Percentiles rank a stretch among this genome's conserved stretches.
phyloP scores from a whole-genome alignment of 2,797 vertebrate genomes.

The Prunella strophiata region DNA sequence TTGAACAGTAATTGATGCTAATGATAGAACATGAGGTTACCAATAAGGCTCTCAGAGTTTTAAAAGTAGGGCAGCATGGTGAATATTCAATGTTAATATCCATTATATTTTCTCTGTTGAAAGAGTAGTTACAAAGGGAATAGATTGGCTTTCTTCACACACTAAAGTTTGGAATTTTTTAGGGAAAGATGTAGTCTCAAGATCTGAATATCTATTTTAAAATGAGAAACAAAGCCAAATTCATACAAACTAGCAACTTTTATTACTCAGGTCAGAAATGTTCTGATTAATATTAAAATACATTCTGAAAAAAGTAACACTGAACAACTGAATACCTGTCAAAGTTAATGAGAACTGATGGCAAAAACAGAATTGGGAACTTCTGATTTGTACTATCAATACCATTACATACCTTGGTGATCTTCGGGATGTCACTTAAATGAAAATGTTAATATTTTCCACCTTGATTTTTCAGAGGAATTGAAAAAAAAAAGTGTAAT shows the following conservation, averaged over 20 bases:
- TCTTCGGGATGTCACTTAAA: background rate
- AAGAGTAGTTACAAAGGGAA: background rate
- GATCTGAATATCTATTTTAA: background rate
- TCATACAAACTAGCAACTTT: background rate
- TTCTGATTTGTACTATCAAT: background rate
- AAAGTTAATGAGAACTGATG: background rate
- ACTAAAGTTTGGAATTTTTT: background rate
- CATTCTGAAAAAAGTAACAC: background rate
- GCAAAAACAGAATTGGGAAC: background rate
- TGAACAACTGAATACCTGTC: background rate
- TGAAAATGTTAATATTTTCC: background rate
- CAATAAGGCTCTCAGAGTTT: background rate
- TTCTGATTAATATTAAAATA: background rate
- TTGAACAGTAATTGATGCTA: conserved; percentile 22
- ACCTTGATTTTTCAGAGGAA: background rate
- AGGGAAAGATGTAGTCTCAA: background rate
- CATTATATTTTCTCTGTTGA: background rate
- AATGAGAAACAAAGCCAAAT: background rate
- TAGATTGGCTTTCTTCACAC: background rate
- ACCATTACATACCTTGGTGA: background rate
- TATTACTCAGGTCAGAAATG: background rate
- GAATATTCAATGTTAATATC: background rate
- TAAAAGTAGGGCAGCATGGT: background rate
- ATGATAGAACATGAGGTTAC: background rate
- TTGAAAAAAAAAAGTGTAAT: background rate